phyloP scores from a whole-genome alignment of 1,140 invertebrate genomes.

The Formica selysi region DNA sequence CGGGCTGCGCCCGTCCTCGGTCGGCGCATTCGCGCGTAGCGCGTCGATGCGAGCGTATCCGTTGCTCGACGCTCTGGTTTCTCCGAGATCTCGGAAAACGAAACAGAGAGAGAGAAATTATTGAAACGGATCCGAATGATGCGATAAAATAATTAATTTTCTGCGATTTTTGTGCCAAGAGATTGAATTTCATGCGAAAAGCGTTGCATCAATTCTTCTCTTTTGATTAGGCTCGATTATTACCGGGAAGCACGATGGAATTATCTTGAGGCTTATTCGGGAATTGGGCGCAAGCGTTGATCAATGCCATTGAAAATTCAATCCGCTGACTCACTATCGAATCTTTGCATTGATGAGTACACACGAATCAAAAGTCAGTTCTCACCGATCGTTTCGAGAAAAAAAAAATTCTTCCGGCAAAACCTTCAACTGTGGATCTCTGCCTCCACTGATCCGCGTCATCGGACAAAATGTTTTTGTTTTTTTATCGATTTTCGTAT shows the following conservation, averaged over 20 bases:
- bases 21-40: constrained; percentile 73
- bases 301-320: constrained; percentile 52
- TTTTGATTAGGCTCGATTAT: neutral
- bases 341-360: constrained; percentile 19
- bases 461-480: neutral
- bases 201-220: neutral
- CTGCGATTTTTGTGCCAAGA: neutral
- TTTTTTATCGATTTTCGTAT: constrained; percentile 29
- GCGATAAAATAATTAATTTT: neutral
- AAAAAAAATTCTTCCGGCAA: neutral
- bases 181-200: neutral
- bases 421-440: neutral
- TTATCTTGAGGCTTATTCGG: constrained; percentile 50
- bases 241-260: constrained; percentile 9
- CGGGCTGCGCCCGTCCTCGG: constrained; percentile 42
- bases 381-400: constrained; percentile 40
- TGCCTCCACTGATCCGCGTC: constrained; percentile 27
- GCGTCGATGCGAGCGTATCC: constrained; percentile 70
- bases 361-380: constrained; percentile 17
- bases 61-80: neutral
- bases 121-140: neutral
- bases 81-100: neutral
- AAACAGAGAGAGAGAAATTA: neutral
- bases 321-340: constrained; percentile 68
- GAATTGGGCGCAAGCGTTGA: constrained; percentile 40